Evolutionary conservation across 1,140 invertebrate species (phyloP), one percentile per base, ranked within the genome.

Genomic region (Pseudomyrmex dendroicus): DNA sequence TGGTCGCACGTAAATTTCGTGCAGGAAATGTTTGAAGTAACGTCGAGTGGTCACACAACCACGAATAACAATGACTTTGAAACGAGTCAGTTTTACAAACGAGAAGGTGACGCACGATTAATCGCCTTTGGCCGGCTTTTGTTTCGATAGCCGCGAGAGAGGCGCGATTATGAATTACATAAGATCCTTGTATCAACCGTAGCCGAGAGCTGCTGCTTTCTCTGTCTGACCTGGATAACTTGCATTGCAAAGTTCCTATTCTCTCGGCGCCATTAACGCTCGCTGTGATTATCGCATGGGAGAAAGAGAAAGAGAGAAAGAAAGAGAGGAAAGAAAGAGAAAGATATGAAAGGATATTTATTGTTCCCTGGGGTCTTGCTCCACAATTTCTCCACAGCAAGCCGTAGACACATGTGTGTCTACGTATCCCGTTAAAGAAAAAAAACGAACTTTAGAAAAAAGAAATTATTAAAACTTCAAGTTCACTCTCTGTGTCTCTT

Each of bases 151-250:
- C 22, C 52, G 64, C 59, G 89, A 35, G 70, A 86, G 84, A 87
- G 82, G 68, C 54, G 84, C 64, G 85, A 91, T 92, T 92, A 90
- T 90, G 86, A 91, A 92, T 93, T 91, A 90, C 89, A 87, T 89
- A 92, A 92, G 85, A 74, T 82, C 73, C 83, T 90, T 86, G 88
- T 91, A 91, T 92, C 88, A 90, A 35, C 88, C 83, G 80, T 73
- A 59, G 80, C 44, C 57, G 68, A 84, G 7, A 13, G 74, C 83
- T 86, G 84, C 86, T 91, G 90, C 91, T 92, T 92, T 92, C 92
- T 92, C 91, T 91, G 91, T 89, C 84, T 91, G 92, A 92, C 92
- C 92, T 89, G 89, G 84, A 93, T 92, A 89, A 80, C 56, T 84
- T 86, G 76, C 70, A 87, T 85, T 89, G 91, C 84, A 83, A 82